Evolutionary conservation across 2,113 vertebrate species (phyloP), one percentile per base, ranked within the genome.

Genomic region (Etheostoma cragini): DNA sequence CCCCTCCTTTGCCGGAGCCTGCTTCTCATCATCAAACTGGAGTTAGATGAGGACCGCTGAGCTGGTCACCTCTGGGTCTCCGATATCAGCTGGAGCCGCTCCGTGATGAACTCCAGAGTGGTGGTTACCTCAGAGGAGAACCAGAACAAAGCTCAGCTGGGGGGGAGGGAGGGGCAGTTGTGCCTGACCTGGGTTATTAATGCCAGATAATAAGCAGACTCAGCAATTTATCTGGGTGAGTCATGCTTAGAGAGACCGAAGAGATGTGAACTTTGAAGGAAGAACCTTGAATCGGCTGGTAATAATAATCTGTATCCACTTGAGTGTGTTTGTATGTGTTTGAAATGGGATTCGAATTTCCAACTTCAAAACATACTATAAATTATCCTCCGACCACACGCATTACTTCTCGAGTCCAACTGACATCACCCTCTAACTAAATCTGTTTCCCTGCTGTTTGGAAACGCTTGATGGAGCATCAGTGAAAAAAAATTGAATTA

Each of bases 111-210:
- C 86, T 87, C 91, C 90, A 92, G 88, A 89, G 61, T 64, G 84
- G 69, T 22, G 80, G 71, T 82, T 82, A 88, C 72, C 78, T 76
- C 75, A 30, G 84, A 81, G 86, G 66, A 84, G 79, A 87, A 88
- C 80, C 88, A 90, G 88, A 92, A 85, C 90, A 87, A 85, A 90
- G 89, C 90, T 88, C 87, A 84, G 89, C 85, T 84, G 86, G 85
- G 84, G 88, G 80, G 46, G 16, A 45, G 11, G 12, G 11, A 8
- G 8, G 8, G 33, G 62, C 6, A 2, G 4, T 45, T 50, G 17
- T 15, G 69, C 35, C 78, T 84, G 87, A 88, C 61, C 76, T 47
- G 75, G 56, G 71, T 89, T 92, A 85, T 83, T 90, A 90, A 81
- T 56, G 76, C 66, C 22, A 76, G 91, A 91, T 87, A 87, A 91